phyloP scores from a whole-genome alignment of 92 coral and sea anemone genomes.

The Nematostella vectensis region DNA sequence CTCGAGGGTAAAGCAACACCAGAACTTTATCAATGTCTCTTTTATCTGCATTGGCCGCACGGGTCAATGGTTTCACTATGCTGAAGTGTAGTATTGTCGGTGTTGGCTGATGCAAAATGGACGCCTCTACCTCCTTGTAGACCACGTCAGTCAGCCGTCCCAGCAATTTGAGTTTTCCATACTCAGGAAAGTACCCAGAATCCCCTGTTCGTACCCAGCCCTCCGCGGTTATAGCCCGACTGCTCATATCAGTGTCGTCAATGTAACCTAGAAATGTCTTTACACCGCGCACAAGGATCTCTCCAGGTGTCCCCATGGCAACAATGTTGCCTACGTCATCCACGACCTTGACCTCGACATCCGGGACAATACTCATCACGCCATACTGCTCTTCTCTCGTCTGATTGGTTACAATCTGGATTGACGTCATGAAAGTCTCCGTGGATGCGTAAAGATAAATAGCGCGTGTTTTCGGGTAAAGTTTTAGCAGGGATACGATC shows the following conservation, averaged over 20 bases:
- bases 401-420: constrained; percentile 11
- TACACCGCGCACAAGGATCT: constrained; percentile 25
- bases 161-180: constrained; percentile 25
- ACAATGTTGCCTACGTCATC: constrained; percentile 20
- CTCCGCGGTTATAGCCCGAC: constrained; percentile 5
- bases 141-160: constrained; percentile 21
- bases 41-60: not conserved
- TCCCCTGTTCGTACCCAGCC: constrained; percentile 31
- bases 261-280: constrained; percentile 23
- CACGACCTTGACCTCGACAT: constrained; percentile 27
- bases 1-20: too few species aligned
- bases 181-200: constrained; percentile 28
- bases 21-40: constrained; percentile 1
- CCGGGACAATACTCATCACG: constrained; percentile 16
- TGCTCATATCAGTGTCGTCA: constrained; percentile 14
- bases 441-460: constrained; percentile 18
- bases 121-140: constrained; percentile 13
- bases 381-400: constrained; percentile 13
- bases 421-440: constrained; percentile 11
- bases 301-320: constrained; percentile 25
- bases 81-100: too few species aligned
- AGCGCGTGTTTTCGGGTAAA: constrained; percentile 11
- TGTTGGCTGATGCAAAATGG: too few species aligned
- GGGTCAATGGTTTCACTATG: too few species aligned
- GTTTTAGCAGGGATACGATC: constrained; percentile 14